Conservation (phyloP, 2,113 vertebrate genomes). For the Siniperca chuatsi region DNA sequence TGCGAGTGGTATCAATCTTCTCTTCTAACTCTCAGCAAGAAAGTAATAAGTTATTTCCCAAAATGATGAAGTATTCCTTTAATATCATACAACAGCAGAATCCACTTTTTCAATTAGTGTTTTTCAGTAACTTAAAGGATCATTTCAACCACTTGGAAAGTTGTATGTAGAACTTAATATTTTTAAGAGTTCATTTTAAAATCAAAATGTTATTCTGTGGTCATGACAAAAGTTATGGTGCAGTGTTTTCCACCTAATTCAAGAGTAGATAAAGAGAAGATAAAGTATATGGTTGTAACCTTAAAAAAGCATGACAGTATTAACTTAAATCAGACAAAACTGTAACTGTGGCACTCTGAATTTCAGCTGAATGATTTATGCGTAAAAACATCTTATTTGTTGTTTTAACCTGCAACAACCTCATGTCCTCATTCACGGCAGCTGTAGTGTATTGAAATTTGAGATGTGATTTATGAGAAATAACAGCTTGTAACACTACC, state of each 20-base stretch:
- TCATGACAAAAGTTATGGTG: neutral
- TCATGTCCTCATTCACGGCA: neutral
- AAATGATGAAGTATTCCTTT: neutral
- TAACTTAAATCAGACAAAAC: neutral
- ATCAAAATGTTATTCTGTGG: neutral
- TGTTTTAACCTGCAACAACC: neutral
- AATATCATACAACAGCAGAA: neutral
- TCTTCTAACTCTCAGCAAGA: neutral
- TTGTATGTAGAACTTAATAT: neutral
- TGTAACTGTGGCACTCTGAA: slow-evolving; percentile 14
- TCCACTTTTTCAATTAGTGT: neutral
- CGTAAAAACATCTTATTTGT: neutral
- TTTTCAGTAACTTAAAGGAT: neutral
- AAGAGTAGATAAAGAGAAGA: neutral
- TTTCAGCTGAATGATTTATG: slow-evolving; percentile 1
- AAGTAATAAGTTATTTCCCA: neutral
- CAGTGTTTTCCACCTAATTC: neutral
- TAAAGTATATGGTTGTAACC: neutral
- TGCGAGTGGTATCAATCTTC: neutral
- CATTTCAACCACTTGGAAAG: neutral
- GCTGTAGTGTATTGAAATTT: neutral
- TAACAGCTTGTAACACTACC: slow-evolving; percentile 1
- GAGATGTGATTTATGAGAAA: neutral
- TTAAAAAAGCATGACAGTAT: neutral
- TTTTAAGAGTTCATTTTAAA: neutral